Percentiles rank a stretch among this genome's conserved stretches.
Conservation (phyloP, 2,888 invertebrate species). For the Trichopoda pennipes region DNA sequence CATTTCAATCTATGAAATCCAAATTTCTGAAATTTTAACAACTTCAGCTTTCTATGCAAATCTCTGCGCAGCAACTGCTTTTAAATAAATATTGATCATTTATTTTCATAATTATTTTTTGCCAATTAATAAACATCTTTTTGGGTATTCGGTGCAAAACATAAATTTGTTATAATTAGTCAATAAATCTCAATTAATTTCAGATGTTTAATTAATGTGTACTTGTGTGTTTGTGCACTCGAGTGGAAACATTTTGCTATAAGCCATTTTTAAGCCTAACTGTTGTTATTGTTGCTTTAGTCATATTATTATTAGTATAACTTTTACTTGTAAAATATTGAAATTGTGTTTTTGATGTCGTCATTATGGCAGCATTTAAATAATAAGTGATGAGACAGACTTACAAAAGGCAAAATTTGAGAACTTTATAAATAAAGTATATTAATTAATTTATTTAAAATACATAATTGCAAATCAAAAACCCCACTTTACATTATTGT, state of each 20-base stretch:
- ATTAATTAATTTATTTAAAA: too few relatives aligned
- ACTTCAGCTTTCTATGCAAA: too few relatives aligned
- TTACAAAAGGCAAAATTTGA: neutral
- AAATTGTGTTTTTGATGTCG: neutral
- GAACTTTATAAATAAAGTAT: too few relatives aligned
- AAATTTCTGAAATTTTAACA: too few relatives aligned
- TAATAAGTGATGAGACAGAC: neutral
- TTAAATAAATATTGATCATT: neutral
- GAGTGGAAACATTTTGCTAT: constrained; percentile 35
- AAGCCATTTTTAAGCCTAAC: constrained; percentile 55
- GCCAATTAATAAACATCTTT: constrained; percentile 23
- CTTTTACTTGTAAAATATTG: neutral
- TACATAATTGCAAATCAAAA: too few relatives aligned
- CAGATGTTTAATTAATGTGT: constrained; percentile 60
- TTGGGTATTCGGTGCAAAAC: constrained; percentile 69
- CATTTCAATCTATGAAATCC: too few relatives aligned
- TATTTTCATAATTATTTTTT: constrained; percentile 14
- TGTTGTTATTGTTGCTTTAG: constrained; percentile 29
- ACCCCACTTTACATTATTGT: too few relatives aligned
- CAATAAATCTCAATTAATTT: constrained; percentile 80
- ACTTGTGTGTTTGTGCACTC: constrained; percentile 9
- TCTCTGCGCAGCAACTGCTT: too few relatives aligned
- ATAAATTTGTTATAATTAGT: constrained; percentile 80
- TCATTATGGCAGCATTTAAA: neutral
- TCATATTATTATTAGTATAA: constrained; percentile 40